A percentile compares a stretch with the other conserved stretches of the same genome.
These are phyloP conservation scores for Trematocara macrostoma DNA, from an alignment of 2,113 vertebrate species.

Conservation along the genomic window DNA sequence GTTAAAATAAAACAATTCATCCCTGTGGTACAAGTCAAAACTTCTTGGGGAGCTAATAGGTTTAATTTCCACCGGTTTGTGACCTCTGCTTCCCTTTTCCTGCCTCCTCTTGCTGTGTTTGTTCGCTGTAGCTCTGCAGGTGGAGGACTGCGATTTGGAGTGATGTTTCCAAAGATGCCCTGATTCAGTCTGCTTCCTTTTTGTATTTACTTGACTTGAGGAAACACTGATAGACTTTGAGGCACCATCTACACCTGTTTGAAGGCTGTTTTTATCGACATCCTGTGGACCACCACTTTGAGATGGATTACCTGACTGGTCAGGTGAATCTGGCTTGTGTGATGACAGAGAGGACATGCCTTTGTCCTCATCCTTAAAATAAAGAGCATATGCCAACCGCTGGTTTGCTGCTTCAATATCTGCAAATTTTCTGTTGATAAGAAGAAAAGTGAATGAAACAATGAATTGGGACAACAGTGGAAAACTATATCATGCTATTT, in stretches of 20 bases:
- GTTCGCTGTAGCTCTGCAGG: not conserved
- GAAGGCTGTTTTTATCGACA: not conserved
- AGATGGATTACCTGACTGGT: not conserved
- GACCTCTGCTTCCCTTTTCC: not conserved
- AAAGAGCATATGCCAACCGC: conserved; percentile 62
- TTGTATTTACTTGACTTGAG: not conserved
- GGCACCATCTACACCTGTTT: not conserved
- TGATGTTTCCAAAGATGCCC: conserved; percentile 2
- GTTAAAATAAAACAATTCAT: not conserved
- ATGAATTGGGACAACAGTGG: not conserved
- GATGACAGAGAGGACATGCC: not conserved
- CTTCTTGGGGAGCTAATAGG: not conserved
- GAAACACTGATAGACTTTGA: not conserved
- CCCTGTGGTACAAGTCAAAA: not conserved
- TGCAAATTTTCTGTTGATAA: conserved; percentile 73
- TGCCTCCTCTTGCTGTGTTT: not conserved
- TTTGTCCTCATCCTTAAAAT: conserved; percentile 43
- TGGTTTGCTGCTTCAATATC: conserved; percentile 79
- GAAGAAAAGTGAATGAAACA: not conserved
- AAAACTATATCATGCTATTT: not conserved
- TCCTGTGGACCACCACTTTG: not conserved
- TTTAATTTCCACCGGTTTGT: not conserved
- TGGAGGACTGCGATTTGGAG: not conserved
- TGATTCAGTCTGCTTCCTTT: conserved; percentile 4
- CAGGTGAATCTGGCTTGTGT: not conserved